Conservation (phyloP, 2,113 vertebrate genomes). For the Dryoscopus gambensis region DNA sequence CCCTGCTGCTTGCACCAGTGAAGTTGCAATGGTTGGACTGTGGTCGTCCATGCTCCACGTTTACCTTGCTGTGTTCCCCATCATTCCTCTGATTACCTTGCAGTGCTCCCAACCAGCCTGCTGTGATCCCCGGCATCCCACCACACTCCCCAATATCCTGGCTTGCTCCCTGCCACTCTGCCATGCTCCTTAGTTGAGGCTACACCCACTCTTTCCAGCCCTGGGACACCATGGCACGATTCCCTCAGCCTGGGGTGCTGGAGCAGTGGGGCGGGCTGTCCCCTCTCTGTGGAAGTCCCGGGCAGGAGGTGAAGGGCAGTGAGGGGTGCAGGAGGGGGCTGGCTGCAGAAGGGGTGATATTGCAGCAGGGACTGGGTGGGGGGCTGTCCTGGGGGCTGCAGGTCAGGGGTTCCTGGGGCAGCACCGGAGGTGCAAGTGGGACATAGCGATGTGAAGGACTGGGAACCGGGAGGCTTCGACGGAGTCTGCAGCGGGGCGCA, state of each 20-base stretch:
- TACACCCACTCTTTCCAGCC: not conserved
- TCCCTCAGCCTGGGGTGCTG: not conserved
- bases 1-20: not conserved
- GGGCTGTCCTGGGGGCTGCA: not conserved
- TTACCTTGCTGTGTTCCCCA: no score
- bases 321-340: not conserved
- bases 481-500: accelerated
- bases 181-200: no score
- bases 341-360: not conserved
- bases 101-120: not conserved
- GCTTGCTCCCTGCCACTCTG: not conserved
- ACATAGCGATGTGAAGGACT: accelerated
- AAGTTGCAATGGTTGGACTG: not conserved
- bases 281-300: not conserved
- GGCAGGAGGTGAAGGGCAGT: not conserved
- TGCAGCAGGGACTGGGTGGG: not conserved
- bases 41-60: not conserved
- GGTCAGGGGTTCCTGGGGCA: no score
- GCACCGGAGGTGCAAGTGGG: no score
- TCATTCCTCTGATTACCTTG: not conserved
- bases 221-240: no score
- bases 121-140: accelerated
- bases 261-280: not conserved
- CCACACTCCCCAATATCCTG: not conserved
- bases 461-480: not conserved